Conservation (phyloP, 2,888 invertebrate genomes). For the Drosophila emarginata region DNA sequence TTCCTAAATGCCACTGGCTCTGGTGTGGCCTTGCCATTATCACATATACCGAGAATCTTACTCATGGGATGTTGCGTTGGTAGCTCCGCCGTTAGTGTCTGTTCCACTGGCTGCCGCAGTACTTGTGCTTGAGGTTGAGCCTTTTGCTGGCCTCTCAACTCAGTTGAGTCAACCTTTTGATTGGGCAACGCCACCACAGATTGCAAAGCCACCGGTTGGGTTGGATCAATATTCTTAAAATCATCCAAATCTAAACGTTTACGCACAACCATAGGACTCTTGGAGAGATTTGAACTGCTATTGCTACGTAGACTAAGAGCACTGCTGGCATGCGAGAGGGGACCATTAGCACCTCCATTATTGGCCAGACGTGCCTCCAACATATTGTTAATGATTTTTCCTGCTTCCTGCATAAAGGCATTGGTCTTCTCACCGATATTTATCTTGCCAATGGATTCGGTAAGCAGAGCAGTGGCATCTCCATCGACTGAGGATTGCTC, state of each 20-base stretch:
- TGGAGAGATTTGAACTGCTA: constrained; percentile 70
- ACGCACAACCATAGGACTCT: constrained; percentile 79
- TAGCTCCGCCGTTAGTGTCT: constrained; percentile 55
- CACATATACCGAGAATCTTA: constrained; percentile 80
- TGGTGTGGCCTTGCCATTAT: constrained; percentile 62
- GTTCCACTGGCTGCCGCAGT: constrained; percentile 36
- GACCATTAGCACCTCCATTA: constrained; percentile 34
- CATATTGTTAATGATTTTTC: constrained; percentile 82
- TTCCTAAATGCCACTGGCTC: constrained; percentile 70
- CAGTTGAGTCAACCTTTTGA: constrained; percentile 20
- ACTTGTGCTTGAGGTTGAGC: constrained; percentile 47
- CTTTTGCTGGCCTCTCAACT: constrained; percentile 39
- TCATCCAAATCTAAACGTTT: constrained; percentile 80
- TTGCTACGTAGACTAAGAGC: constrained; percentile 71
- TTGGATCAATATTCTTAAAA: constrained; percentile 78
- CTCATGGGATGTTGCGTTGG: constrained; percentile 79
- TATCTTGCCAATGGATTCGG: constrained; percentile 79
- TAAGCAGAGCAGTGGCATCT: constrained; percentile 78
- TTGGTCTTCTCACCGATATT: constrained; percentile 77
- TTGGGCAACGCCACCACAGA: constrained; percentile 65
- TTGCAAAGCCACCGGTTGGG: constrained; percentile 74
- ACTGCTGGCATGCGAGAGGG: constrained; percentile 67
- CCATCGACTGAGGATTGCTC: not conserved
- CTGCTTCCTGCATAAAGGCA: constrained; percentile 81
- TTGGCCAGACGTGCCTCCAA: constrained; percentile 78